Conservation (phyloP, 2,888 invertebrate species). For the Arge pagana region DNA sequence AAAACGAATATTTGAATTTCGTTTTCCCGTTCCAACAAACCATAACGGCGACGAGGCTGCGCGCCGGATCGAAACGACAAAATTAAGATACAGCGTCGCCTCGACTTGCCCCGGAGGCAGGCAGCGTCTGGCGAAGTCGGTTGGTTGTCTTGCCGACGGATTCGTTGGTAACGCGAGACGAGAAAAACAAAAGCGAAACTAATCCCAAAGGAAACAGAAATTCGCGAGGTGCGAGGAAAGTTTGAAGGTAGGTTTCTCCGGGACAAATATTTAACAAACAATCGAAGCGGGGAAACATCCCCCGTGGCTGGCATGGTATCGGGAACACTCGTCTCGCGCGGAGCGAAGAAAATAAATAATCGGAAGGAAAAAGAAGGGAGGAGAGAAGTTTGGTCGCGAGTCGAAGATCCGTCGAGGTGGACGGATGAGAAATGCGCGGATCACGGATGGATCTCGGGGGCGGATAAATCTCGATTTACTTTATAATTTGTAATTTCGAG, state of each 20-base stretch:
- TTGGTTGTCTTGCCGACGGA: too few relatives aligned
- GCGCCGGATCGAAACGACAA: too few relatives aligned
- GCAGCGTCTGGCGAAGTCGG: slow-evolving; percentile 1
- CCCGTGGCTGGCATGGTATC: too few relatives aligned
- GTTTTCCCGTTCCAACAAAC: too few relatives aligned
- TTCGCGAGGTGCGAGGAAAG: too few relatives aligned
- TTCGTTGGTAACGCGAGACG: too few relatives aligned
- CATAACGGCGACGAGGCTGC: too few relatives aligned
- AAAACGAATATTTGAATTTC: too few relatives aligned
- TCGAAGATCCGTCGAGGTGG: slow-evolving; percentile 16
- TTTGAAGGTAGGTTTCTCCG: too few relatives aligned
- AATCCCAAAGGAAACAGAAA: too few relatives aligned
- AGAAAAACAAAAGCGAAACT: too few relatives aligned
- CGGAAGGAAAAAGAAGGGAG: slow-evolving; percentile 15
- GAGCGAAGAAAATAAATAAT: not conserved
- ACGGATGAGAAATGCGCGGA: slow-evolving; percentile 27
- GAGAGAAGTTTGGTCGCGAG: slow-evolving; percentile 26
- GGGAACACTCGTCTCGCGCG: not conserved
- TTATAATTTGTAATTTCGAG: slow-evolving; percentile 12
- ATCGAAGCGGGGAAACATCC: slow-evolving; percentile 11
- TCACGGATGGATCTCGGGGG: slow-evolving; percentile 26
- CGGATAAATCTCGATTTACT: slow-evolving; percentile 17
- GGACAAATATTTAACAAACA: slow-evolving; percentile 21
- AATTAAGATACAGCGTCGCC: not conserved
- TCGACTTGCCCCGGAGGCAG: slow-evolving; percentile 7